Evolutionary conservation across 1,140 invertebrate species (phyloP).

Genomic region (Oreohelix idahoensis): DNA sequence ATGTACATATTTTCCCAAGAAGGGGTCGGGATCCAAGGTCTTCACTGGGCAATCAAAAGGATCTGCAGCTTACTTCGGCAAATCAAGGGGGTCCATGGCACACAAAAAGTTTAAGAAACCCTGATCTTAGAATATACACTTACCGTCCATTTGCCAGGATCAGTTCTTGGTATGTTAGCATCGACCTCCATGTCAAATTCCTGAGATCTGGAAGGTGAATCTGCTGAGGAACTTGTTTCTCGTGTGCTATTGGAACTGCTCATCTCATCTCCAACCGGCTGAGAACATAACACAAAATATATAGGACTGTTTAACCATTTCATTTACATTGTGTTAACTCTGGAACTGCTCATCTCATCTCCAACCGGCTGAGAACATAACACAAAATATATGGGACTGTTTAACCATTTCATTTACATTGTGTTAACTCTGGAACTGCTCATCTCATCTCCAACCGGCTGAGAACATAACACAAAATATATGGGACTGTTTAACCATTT

Average conservation of each 20-base stretch:
- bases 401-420: too few relatives aligned
- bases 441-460: constrained; percentile 44
- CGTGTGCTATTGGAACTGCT: constrained; percentile 59
- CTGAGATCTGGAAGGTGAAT: constrained; percentile 62
- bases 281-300: not conserved
- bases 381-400: too few relatives aligned
- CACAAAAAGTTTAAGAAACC: too few relatives aligned
- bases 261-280: constrained; percentile 44
- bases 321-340: too few relatives aligned
- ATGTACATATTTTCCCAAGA: too few relatives aligned
- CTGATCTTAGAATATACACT: constrained; percentile 62
- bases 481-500: too few relatives aligned
- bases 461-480: not conserved
- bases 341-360: constrained; percentile 54
- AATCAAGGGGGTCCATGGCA: too few relatives aligned
- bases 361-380: constrained; percentile 24
- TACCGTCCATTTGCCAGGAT: constrained; percentile 85
- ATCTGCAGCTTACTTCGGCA: too few relatives aligned
- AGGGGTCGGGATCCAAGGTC: too few relatives aligned
- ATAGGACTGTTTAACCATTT: too few relatives aligned
- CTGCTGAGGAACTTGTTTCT: constrained; percentile 58
- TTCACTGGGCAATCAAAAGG: too few relatives aligned
- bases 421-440: constrained; percentile 61
- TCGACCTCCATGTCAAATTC: constrained; percentile 56
- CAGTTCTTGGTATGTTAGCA: constrained; percentile 74